phyloP scores from a whole-genome alignment of 1,140 invertebrate species.

The Amyelois transitella region DNA sequence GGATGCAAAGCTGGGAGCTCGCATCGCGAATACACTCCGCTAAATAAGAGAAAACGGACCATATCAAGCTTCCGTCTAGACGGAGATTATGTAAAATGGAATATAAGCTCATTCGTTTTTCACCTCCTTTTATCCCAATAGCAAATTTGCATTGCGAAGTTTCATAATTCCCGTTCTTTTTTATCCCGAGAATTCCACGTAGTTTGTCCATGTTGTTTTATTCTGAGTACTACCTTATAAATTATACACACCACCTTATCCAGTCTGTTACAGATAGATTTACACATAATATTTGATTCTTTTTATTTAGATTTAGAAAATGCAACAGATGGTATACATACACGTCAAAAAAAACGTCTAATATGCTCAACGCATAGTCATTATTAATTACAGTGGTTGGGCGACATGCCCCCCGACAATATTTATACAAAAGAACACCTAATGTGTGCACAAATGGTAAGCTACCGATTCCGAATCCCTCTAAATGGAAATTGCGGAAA shows the following conservation, averaged over 20 bases:
- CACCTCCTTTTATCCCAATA: slow-evolving; percentile 41
- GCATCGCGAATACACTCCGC: slow-evolving; percentile 11
- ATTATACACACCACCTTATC: too few relatives aligned
- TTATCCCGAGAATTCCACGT: slow-evolving; percentile 36
- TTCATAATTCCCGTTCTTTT: slow-evolving; percentile 42
- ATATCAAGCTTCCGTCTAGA: slow-evolving; percentile 59
- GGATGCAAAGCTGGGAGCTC: slow-evolving; percentile 25
- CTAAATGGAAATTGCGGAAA: slow-evolving; percentile 70
- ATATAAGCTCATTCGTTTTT: slow-evolving; percentile 51
- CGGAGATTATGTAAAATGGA: slow-evolving; percentile 64
- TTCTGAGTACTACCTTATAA: slow-evolving; percentile 30
- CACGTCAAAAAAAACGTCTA: slow-evolving; percentile 38
- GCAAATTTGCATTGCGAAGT: slow-evolving; percentile 41
- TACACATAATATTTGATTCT: not conserved
- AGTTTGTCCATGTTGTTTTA: slow-evolving; percentile 40
- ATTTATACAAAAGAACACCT: slow-evolving; percentile 60
- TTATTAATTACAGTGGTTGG: slow-evolving; percentile 53
- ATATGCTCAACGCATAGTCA: slow-evolving; percentile 57
- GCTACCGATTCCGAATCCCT: slow-evolving; percentile 42
- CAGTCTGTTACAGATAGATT: not conserved
- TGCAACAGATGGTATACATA: slow-evolving; percentile 55
- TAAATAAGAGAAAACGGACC: slow-evolving; percentile 41
- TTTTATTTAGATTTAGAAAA: slow-evolving; percentile 4
- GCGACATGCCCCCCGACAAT: slow-evolving; percentile 58
- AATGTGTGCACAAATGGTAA: slow-evolving; percentile 50